Evolutionary conservation across 1,140 invertebrate genomes (phyloP).

Genomic region (Eumaeus atala): DNA sequence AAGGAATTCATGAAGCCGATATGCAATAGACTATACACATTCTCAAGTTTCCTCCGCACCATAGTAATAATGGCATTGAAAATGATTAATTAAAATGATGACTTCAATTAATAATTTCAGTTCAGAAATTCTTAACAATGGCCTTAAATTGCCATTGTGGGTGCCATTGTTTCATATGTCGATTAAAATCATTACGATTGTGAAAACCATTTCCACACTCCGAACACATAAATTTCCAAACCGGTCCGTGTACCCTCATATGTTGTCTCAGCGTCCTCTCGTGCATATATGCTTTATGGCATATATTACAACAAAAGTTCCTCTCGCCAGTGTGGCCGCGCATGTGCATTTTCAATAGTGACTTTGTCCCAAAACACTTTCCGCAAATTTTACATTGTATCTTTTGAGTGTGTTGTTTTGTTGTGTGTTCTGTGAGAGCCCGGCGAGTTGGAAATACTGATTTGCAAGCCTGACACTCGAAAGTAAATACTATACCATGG

Average conservation of each 20-base stretch:
- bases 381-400: conserved; percentile 74
- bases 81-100: no score
- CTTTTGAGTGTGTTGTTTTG: conserved; percentile 71
- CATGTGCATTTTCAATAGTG: conserved; percentile 82
- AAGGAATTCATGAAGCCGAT: no score
- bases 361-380: conserved; percentile 74
- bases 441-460: conserved; percentile 42
- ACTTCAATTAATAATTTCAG: not conserved
- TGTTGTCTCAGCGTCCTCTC: conserved; percentile 82
- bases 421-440: conserved; percentile 64
- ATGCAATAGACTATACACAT: no score
- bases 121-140: conserved; percentile 44
- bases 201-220: conserved; percentile 73
- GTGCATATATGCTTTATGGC: conserved; percentile 78
- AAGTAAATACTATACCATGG: conserved; percentile 56
- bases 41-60: no score
- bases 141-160: conserved; percentile 56
- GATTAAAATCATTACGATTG: conserved; percentile 55
- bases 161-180: conserved; percentile 66
- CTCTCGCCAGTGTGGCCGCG: conserved; percentile 80
- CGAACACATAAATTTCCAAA: conserved; percentile 72
- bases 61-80: no score
- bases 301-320: conserved; percentile 76
- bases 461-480: conserved; percentile 55
- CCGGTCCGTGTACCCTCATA: conserved; percentile 77